These are phyloP conservation scores for Heliconius aoede DNA, from an alignment of 2,888 invertebrate genomes.

Conservation along the genomic window DNA sequence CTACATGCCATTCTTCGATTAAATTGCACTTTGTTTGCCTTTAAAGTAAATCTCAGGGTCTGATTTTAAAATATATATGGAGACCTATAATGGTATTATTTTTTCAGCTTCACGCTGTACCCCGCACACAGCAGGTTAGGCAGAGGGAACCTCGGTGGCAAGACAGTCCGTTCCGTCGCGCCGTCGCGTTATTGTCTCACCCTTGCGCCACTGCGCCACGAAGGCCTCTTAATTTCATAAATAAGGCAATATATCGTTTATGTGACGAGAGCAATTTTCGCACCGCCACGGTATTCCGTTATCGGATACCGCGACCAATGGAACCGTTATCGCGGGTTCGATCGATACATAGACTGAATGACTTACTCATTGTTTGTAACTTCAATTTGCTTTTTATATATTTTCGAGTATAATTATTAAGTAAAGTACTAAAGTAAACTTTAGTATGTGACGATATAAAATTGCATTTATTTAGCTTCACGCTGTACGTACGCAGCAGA, in stretches of 20 bases:
- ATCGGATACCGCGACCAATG: conserved; percentile 38
- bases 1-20: conserved; percentile 18
- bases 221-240: conserved; percentile 1
- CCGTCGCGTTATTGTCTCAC: too few species aligned
- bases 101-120: too few species aligned
- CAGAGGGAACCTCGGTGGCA: too few species aligned
- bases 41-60: background rate
- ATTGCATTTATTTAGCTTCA: background rate
- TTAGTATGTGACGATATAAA: background rate
- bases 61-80: background rate
- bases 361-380: conserved; percentile 5
- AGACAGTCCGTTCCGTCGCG: too few species aligned
- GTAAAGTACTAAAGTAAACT: too few species aligned
- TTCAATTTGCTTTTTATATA: background rate
- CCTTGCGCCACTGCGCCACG: too few species aligned
- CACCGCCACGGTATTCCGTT: conserved; percentile 25
- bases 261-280: conserved; percentile 9
- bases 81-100: too few species aligned
- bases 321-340: conserved; percentile 35
- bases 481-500: background rate
- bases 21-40: conserved; percentile 19
- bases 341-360: conserved; percentile 25
- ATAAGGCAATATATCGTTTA: conserved; percentile 2
- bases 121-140: too few species aligned
- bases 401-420: too few species aligned